Base-by-base conservation (phyloP, 2,888 invertebrate genomes). In the Molorchus minor region DNA sequence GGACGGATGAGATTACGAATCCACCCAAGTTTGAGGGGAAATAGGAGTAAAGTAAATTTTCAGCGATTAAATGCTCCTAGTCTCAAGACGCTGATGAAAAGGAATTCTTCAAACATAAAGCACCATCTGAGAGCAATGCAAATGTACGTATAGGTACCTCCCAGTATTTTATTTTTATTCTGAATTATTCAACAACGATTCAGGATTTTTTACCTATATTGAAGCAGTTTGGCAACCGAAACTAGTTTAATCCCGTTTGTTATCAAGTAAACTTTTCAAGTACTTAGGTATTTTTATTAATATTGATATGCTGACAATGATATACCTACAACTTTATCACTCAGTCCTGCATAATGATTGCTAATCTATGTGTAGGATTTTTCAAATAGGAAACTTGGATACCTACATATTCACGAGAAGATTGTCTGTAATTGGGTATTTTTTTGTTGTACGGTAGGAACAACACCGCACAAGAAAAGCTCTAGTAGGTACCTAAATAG, bases 81-180 rank as follows among this genome's bases (percentile, higher is more conserved):
- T 60, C 64, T 79, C 51, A 77, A 71, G 65, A 70, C 67, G 8
- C 51, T 77, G 46, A 76, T 78, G 76, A 80, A 80, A 67, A 71
- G 74, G 58, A 77, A 75, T 51, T 66, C 75, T 45, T 67, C 72
- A 1, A 72, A 72, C 58, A 72, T 81, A 35, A 78, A 75, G 62
- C 81, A 81, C 64, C 79, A 78, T 67, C 56, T 81, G 52, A 72
- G 79, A 64, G 75, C 80, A 2, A 72, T 81, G 62, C 75, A 75
- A 55, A 77, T 81, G 80, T 80, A 79, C 55, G 79, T 78, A 58
- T 57, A 21, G 47, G 54, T 40, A 21, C 17, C 29, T 2, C 36
- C 41, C 17, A 3, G 3, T 5, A 25, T 25, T 25, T 5, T 25
- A 25, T 25, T 5, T 3, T n/a, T n/a, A n/a, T n/a, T n/a, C n/a